Conservation (phyloP, 2,113 vertebrate genomes). For the Mobula hypostoma region DNA sequence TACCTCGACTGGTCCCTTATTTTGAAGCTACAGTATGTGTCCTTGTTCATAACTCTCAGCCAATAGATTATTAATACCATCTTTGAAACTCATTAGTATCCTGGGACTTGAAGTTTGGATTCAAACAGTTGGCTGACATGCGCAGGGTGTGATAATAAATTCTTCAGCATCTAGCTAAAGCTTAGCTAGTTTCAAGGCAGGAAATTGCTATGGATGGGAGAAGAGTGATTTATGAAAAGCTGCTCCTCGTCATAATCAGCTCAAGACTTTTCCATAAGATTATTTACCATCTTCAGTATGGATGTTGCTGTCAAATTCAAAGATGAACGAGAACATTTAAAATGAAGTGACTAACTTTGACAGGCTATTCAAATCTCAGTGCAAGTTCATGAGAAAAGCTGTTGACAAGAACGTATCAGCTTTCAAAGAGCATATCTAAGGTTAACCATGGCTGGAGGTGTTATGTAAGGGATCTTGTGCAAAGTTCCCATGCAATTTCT, state of each 20-base stretch:
- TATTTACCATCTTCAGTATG: not conserved
- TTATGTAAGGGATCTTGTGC: not conserved
- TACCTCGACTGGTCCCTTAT: too few species aligned
- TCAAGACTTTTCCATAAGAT: not conserved
- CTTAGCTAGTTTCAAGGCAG: not conserved
- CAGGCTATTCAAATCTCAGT: not conserved
- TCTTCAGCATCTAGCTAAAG: not conserved
- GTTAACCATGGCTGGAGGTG: not conserved
- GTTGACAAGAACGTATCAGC: not conserved
- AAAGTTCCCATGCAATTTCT: not conserved
- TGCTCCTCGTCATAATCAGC: not conserved
- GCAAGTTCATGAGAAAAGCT: not conserved
- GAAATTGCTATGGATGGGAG: not conserved
- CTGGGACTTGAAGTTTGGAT: not conserved
- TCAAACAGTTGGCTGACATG: not conserved
- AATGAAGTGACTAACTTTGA: not conserved
- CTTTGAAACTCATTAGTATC: not conserved
- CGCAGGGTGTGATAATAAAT: not conserved
- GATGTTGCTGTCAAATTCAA: not conserved
- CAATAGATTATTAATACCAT: not conserved
- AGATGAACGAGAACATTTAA: not conserved
- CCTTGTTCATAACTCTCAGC: not conserved
- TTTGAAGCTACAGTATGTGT: too few species aligned
- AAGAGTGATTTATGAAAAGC: not conserved
- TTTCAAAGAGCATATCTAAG: not conserved